Percentiles rank a stretch among this genome's conserved stretches.
Evolutionary conservation across 2,113 vertebrate genomes (phyloP).

Genomic region (Cygnus atratus): DNA sequence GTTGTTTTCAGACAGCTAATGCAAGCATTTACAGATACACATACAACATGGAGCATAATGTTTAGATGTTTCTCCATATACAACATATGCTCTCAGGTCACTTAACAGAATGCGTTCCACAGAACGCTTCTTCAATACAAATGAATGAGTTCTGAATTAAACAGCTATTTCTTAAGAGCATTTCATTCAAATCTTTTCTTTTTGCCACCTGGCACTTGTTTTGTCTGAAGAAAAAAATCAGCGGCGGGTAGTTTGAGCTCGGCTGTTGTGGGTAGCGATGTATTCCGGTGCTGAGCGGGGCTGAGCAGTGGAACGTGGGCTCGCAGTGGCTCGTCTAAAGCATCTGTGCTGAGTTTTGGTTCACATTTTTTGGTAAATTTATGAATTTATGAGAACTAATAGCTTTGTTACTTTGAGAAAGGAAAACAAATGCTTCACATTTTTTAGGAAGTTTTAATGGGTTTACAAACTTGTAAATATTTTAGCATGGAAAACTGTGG

Average conservation of each 20-base stretch:
- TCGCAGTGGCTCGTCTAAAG: background rate
- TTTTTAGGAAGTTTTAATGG: constrained; percentile 28
- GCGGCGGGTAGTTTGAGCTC: background rate
- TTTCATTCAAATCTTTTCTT: constrained; percentile 71
- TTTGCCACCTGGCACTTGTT: constrained; percentile 75
- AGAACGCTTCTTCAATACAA: constrained; percentile 80
- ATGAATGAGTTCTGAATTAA: constrained; percentile 82
- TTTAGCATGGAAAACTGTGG: background rate
- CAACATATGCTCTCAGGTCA: constrained; percentile 84
- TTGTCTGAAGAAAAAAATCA: constrained; percentile 38
- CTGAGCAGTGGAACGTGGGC: background rate
- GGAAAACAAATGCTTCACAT: background rate
- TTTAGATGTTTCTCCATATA: constrained; percentile 82
- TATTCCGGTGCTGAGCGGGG: background rate
- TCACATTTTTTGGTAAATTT: background rate
- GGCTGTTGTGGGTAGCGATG: background rate
- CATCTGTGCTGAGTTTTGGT: background rate
- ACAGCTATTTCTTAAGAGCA: constrained; percentile 76
- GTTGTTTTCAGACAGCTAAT: constrained; percentile 83
- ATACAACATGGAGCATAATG: constrained; percentile 81
- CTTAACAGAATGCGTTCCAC: constrained; percentile 81
- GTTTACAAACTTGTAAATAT: constrained; percentile 32
- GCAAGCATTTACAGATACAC: constrained; percentile 80
- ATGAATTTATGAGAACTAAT: background rate
- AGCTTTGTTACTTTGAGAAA: background rate